These are phyloP conservation scores for Aphodius granarius DNA, from an alignment of 2,888 invertebrate species.

Conservation along the genomic window DNA sequence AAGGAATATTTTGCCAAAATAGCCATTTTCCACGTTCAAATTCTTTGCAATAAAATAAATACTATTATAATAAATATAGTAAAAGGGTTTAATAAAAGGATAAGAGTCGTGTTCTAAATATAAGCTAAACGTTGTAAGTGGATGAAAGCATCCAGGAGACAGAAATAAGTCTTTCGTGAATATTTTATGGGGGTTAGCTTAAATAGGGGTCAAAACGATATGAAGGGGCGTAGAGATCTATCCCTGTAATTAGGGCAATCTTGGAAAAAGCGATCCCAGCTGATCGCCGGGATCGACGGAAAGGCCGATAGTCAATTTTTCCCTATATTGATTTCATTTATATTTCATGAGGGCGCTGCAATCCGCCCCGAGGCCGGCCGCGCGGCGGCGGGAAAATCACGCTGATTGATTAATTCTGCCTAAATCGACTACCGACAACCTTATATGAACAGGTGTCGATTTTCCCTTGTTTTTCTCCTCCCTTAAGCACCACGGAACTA, in stretches of 20 bases:
- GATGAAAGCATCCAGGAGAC: neutral
- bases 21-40: no score
- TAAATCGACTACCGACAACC: neutral
- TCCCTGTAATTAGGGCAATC: neutral
- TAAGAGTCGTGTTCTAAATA: no score
- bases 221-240: neutral
- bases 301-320: constrained; percentile 4
- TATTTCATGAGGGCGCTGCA: constrained; percentile 1
- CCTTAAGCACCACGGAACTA: neutral
- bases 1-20: no score
- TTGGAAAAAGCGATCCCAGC: neutral
- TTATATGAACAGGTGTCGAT: neutral
- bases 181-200: neutral
- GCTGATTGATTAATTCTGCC: neutral
- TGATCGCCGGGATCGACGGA: neutral
- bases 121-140: no score
- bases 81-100: no score
- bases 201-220: neutral
- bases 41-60: no score
- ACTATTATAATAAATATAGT: no score
- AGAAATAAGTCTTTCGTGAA: neutral
- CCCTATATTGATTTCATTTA: constrained; percentile 8
- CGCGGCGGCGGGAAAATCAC: neutral
- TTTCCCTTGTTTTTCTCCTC: neutral
- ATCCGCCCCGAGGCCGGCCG: neutral